Evolutionary conservation across 1,140 invertebrate species (phyloP).

Genomic region (Periplaneta americana): DNA sequence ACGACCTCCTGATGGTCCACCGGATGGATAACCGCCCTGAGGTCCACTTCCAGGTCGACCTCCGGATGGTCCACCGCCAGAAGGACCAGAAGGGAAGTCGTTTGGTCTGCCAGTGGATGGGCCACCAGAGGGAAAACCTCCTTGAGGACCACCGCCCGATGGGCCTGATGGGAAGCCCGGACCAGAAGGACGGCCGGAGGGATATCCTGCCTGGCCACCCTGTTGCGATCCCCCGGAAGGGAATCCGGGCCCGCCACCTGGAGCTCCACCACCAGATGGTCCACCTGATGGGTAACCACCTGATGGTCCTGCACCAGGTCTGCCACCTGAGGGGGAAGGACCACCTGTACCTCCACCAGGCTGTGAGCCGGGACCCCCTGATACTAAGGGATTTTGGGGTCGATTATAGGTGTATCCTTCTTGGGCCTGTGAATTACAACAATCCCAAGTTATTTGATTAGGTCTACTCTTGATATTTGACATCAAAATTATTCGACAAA

Average conservation of each 20-base stretch:
- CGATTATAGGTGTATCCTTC: conserved; percentile 37
- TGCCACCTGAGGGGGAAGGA: background rate
- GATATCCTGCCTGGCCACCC: background rate
- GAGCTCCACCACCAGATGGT: background rate
- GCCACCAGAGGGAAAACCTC: conserved; percentile 23
- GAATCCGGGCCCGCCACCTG: background rate
- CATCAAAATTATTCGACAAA: background rate
- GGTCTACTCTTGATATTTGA: background rate
- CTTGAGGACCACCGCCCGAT: conserved; percentile 22
- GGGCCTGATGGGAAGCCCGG: conserved; percentile 25
- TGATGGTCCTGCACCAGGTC: background rate
- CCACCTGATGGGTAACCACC: background rate
- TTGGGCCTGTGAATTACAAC: conserved; percentile 31
- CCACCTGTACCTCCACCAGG: conserved; percentile 2
- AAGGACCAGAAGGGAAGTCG: conserved; percentile 23
- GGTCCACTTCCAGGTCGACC: conserved; percentile 26
- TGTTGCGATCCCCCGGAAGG: background rate
- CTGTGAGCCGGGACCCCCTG: conserved; percentile 1
- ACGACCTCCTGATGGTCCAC: conserved; percentile 23
- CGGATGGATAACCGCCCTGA: conserved; percentile 22
- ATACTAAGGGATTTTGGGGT: conserved; percentile 27
- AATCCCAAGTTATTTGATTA: too few species aligned
- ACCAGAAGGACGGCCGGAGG: too few species aligned
- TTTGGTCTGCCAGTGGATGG: conserved; percentile 22
- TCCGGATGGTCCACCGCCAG: conserved; percentile 23